Conservation (phyloP, 2,888 invertebrate species). For the Ceriagrion tenellum region DNA sequence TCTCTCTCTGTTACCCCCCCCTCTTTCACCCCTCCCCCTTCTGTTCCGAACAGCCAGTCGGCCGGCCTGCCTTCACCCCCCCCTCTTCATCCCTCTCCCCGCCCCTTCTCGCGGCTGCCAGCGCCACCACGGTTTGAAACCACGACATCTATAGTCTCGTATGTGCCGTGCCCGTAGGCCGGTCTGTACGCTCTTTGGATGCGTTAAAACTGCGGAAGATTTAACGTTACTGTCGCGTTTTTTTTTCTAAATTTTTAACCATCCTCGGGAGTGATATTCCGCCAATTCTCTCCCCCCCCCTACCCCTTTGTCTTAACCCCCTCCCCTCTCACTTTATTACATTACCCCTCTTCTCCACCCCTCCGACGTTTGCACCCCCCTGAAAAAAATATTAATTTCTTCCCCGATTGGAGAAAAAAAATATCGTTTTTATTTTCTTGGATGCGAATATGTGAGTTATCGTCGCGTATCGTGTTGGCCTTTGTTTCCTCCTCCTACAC, state of each 20-base stretch:
- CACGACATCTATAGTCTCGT: constrained; percentile 66
- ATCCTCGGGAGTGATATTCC: neutral
- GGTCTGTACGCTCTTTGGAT: neutral
- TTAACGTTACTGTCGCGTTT: neutral
- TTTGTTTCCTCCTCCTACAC: too few relatives aligned
- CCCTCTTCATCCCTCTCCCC: neutral
- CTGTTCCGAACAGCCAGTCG: neutral
- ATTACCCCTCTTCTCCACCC: too few relatives aligned
- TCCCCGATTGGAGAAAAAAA: neutral
- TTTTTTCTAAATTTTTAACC: neutral
- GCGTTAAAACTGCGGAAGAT: constrained; percentile 9
- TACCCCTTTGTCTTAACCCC: neutral
- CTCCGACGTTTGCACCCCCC: too few relatives aligned
- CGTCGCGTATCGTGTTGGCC: neutral
- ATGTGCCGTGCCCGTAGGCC: constrained; percentile 56
- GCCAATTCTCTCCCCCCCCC: neutral
- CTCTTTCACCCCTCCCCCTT: neutral
- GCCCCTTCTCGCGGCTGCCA: constrained; percentile 45
- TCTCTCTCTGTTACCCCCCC: constrained; percentile 31
- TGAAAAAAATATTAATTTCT: neutral
- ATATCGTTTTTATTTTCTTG: too few relatives aligned
- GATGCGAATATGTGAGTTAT: neutral
- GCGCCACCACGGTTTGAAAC: constrained; percentile 44
- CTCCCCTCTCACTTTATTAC: neutral
- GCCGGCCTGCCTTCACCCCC: neutral